Evolutionary conservation across 2,113 vertebrate species (phyloP).

Genomic region (Canis aureus): DNA sequence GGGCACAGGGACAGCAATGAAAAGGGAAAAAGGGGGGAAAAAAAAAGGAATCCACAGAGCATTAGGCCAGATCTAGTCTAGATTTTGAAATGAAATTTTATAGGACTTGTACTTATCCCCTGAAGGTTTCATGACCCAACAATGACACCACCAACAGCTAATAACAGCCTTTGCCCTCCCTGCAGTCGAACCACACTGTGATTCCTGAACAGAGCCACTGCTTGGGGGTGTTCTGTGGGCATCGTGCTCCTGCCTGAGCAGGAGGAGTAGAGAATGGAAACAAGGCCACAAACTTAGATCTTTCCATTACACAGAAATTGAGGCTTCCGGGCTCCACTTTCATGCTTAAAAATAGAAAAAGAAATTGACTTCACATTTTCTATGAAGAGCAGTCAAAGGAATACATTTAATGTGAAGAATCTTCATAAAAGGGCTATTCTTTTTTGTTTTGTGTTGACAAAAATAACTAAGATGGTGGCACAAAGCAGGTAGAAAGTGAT

Average conservation of each 20-base stretch:
- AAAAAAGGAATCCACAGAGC: neutral
- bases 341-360: slow-evolving; percentile 76
- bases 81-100: slow-evolving; percentile 39
- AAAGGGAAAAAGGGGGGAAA: neutral
- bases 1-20: neutral
- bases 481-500: neutral
- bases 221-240: neutral
- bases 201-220: neutral
- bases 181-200: neutral
- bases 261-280: slow-evolving; percentile 46
- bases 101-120: neutral
- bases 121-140: slow-evolving; percentile 45
- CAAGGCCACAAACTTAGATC: neutral
- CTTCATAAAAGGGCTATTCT: slow-evolving; percentile 27
- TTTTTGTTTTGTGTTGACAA: neutral
- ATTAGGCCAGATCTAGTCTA: neutral
- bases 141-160: slow-evolving; percentile 9
- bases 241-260: neutral
- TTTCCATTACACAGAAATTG: slow-evolving; percentile 51
- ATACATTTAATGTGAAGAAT: slow-evolving; percentile 48
- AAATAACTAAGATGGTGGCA: neutral
- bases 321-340: slow-evolving; percentile 46
- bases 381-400: slow-evolving; percentile 67
- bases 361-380: slow-evolving; percentile 55
- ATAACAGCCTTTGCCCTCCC: neutral